Percentiles rank a stretch among this genome's conserved stretches.
phyloP scores from a whole-genome alignment of 92 coral and sea anemone species.

The Muricea muricata region DNA sequence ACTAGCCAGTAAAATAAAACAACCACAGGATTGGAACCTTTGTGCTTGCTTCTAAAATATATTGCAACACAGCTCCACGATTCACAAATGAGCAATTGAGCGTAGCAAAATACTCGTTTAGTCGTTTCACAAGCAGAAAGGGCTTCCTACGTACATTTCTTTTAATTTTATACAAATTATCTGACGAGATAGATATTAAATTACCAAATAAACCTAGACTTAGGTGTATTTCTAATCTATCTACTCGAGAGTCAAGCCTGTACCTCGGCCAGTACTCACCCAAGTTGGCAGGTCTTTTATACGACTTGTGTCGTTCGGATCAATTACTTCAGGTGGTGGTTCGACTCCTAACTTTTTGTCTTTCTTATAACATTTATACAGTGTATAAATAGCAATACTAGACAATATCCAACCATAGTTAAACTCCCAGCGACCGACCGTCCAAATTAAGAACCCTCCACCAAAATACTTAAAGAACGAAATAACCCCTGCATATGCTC shows the following conservation, averaged over 20 bases:
- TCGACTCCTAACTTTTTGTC: constrained; percentile 72
- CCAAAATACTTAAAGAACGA: constrained; percentile 94
- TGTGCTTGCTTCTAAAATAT: too few species aligned
- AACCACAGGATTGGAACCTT: too few species aligned
- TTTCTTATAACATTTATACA: constrained; percentile 90
- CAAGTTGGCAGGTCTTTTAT: constrained; percentile 95
- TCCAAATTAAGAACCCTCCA: constrained; percentile 89
- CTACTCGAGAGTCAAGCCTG: background rate
- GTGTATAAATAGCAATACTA: constrained; percentile 76
- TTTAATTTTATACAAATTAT: too few species aligned
- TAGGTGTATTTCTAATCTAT: too few species aligned
- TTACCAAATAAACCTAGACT: background rate
- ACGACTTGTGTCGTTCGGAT: constrained; percentile 79
- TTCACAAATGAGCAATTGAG: too few species aligned
- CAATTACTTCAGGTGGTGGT: constrained; percentile 71
- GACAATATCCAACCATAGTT: constrained; percentile 90
- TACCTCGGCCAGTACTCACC: constrained; percentile 71
- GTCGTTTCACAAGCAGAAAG: too few species aligned
- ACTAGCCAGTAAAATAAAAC: too few species aligned
- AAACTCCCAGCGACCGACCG: constrained; percentile 90
- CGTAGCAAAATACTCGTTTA: too few species aligned
- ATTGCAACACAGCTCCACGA: too few species aligned
- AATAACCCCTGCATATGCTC: constrained; percentile 73
- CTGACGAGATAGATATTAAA: constrained; percentile 9
- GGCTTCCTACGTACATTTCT: too few species aligned